Base-by-base conservation (phyloP, 2,888 invertebrate genomes). In the Lucinisca nassula region DNA sequence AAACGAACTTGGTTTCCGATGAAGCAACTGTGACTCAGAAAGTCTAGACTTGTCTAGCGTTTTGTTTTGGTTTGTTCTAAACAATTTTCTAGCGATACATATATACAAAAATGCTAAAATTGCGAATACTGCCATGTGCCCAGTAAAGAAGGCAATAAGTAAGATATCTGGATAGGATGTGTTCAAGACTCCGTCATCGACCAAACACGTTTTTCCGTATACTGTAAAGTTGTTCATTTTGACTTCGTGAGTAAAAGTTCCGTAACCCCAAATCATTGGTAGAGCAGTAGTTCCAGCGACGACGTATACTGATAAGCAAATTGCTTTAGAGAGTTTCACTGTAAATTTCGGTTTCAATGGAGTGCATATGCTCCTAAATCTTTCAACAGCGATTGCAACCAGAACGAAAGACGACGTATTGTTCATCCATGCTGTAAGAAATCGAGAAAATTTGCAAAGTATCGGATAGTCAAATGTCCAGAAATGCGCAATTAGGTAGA, bases 251-350 rank as follows among this genome's bases (percentile, higher is more conserved):
- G 89, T 86, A n/a, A 67, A 84, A 8, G 89, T 89, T n/a, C 89
- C 89, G 32, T 89, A 89, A 10, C 86, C 86, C 78, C 81, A 86
- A 21, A 86, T 74, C 89, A 89, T 89, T 32, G 89, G 89, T 27
- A 89, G 72, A 0, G 86, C 89, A 8, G 86, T 73, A n/a, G 82
- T 45, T 32, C 84, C 76, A 35, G 89, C 89, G 24, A 38, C 72
- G 12, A 67, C 35, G 17, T 61, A 55, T 24, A 89, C 45, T 21
- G 58, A 70, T 0, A 76, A 49, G 35, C 84, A 86, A 1, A 84
- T 79, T 27, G 76, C 35, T 58, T 89, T 89, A 3, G 82, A 77
- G 14, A 73, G 74, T 32, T 82, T 32, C 2, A 82, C 35, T 2
- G 86, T 82, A 27, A 82, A 84, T 8, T 84, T 55, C 3, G 89